Conservation (phyloP, 2,888 invertebrate species). For the Ephialtes manifestator region DNA sequence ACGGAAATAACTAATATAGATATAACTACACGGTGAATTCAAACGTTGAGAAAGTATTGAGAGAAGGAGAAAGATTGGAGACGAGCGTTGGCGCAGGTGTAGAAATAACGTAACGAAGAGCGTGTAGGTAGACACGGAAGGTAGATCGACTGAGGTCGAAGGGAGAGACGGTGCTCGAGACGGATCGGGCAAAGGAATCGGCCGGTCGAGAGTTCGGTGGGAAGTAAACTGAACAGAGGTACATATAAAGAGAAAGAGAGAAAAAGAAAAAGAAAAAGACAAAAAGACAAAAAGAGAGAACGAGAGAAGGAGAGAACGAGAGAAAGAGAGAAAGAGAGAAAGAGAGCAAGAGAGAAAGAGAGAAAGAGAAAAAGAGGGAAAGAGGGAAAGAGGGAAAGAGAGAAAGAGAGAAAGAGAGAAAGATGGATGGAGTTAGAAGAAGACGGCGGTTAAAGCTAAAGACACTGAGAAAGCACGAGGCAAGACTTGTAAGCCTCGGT, state of each 20-base stretch:
- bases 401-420: not conserved
- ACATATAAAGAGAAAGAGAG: not conserved
- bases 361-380: not conserved
- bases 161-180: slow-evolving; percentile 32
- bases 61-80: not conserved
- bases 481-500: slow-evolving; percentile 45
- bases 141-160: not conserved
- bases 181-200: slow-evolving; percentile 41
- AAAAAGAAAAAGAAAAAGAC: not conserved
- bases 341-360: no score
- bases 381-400: not conserved
- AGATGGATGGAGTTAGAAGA: not conserved
- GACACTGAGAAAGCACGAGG: slow-evolving; percentile 38
- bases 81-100: not conserved
- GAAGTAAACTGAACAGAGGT: slow-evolving; percentile 14
- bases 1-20: not conserved
- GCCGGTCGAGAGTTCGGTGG: slow-evolving; percentile 26
- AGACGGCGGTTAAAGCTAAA: slow-evolving; percentile 1
- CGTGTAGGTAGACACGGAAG: slow-evolving; percentile 3
- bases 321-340: not conserved
- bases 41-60: not conserved
- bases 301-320: not conserved
- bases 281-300: no score
- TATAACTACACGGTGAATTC: not conserved
- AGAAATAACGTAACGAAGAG: slow-evolving; percentile 22